Base-by-base conservation (phyloP, 1,140 invertebrate genomes). In the Cydia fagiglandana region DNA sequence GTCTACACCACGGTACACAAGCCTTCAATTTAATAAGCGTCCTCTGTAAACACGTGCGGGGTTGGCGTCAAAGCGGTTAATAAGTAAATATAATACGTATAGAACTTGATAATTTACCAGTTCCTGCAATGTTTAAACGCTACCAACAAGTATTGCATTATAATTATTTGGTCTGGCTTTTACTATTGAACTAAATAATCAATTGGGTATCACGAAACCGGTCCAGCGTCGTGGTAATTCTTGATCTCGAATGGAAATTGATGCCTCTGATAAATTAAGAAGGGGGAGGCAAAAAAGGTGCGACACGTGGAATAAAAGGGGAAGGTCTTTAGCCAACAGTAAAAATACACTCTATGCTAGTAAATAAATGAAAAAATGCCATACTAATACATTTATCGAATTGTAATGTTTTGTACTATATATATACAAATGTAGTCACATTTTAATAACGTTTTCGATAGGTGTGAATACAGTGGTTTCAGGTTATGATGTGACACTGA, bases 21-120 rank as follows among this genome's bases (percentile, higher is more conserved):
- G 66, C 66, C 64, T 68, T 68, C 15, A 38, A 70, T 70, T 70
- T n/a, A 70, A 70, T 70, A 38, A 41, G 30, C 66, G 66, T 70
- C 66, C 66, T 70, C 17, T 70, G 66, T 20, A 70, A 70, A 41
- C 66, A 70, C 13, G 30, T 28, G 66, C 64, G 64, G 64, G 30
- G 12, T 15, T 15, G 64, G 66, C 66, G 34, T 9, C 34, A 70
- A 70, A 70, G 66, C 66, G 30, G n/a, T 38, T 34, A 70, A 70
- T 24, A 24, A 24, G 24, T 70, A 70, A 70, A 70, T 38, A 70
- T 20, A 70, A 45, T 70, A 70, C 7, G 15, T 61, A 24, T 24
- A 6, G 56, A 61, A 61, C 56, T 61, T 24, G 20, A 61, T 12
- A 61, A 61, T 61, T 9, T 20, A 24, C 2, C 9, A 7, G 56